phyloP scores from a whole-genome alignment of 2,113 vertebrate species.

The Lonchura striata region DNA sequence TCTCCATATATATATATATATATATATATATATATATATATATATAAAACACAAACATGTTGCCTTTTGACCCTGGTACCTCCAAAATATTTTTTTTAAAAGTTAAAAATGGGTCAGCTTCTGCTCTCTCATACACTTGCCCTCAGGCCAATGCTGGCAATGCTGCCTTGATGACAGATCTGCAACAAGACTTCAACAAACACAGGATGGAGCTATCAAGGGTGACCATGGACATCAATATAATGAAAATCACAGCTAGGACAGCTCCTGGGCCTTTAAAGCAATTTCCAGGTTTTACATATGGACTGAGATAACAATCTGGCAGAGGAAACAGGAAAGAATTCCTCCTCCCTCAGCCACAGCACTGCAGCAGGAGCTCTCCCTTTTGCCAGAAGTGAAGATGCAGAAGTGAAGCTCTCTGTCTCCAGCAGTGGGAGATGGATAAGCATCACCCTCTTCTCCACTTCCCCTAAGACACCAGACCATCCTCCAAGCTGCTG shows the following conservation, averaged over 20 bases:
- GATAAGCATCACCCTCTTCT: background rate
- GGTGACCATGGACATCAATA: fast-evolving
- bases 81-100: background rate
- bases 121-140: background rate
- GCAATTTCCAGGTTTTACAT: conserved; percentile 1
- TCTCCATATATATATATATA: background rate
- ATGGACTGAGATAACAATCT: background rate
- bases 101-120: background rate
- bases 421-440: fast-evolving
- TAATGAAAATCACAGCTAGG: conserved; percentile 7
- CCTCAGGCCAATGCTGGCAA: background rate
- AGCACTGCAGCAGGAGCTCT: background rate
- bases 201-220: background rate
- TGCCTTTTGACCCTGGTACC: background rate
- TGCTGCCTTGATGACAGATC: background rate
- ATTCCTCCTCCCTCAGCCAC: background rate
- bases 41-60: background rate
- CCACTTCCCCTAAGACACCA: background rate
- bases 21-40: background rate
- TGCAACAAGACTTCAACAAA: background rate
- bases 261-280: conserved; percentile 1
- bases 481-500: background rate
- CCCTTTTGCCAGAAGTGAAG: background rate
- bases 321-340: conserved; percentile 30
- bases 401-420: background rate